A percentile compares a stretch with the other conserved stretches of the same genome.
phyloP scores from a whole-genome alignment of 2,797 vertebrate genomes.

The Perodicticus potto region DNA sequence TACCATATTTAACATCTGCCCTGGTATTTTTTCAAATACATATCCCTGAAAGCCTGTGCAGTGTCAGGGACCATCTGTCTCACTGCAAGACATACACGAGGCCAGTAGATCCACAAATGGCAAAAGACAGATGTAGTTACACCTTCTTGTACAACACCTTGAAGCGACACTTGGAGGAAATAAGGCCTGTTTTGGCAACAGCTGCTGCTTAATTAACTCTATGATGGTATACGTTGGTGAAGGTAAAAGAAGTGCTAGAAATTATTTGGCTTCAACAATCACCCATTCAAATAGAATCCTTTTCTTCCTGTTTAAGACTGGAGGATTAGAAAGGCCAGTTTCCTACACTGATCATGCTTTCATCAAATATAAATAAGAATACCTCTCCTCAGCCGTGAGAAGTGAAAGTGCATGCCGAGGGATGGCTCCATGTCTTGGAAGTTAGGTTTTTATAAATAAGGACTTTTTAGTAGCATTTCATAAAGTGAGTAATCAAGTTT shows the following conservation, averaged over 20 bases:
- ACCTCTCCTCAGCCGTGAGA: constrained; percentile 1
- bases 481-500: constrained; percentile 29
- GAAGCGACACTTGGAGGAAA: constrained; percentile 90
- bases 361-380: background rate
- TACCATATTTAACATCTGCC: constrained; percentile 90
- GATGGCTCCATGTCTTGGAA: background rate
- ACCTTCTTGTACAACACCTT: constrained; percentile 94
- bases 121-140: constrained; percentile 95
- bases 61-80: constrained; percentile 94
- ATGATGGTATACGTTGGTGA: constrained; percentile 78
- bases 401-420: background rate
- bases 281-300: constrained; percentile 31
- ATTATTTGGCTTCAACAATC: background rate
- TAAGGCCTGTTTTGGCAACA: constrained; percentile 88
- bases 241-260: constrained; percentile 64
- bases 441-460: background rate
- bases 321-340: background rate
- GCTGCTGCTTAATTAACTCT: constrained; percentile 90
- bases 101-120: constrained; percentile 87
- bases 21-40: constrained; percentile 87
- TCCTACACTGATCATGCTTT: background rate
- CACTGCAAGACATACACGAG: constrained; percentile 86
- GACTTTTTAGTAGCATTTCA: constrained; percentile 10
- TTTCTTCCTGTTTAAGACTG: background rate
- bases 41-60: constrained; percentile 85